These are phyloP conservation scores for Xenotilapia caudafasciata DNA, from an alignment of 2,113 vertebrate species.

Conservation along the genomic window DNA sequence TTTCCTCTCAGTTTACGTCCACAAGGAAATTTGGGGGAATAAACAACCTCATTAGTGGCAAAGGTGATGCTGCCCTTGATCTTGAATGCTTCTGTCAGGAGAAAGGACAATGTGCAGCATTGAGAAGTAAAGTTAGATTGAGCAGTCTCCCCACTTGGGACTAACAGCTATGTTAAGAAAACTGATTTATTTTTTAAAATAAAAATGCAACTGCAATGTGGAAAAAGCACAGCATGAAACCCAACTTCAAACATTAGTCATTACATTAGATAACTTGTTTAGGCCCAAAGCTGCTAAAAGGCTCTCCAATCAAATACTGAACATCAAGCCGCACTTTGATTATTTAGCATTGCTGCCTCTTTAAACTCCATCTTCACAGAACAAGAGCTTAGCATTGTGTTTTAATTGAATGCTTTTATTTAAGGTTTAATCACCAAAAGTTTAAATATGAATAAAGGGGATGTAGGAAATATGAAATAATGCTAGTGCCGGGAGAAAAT, in stretches of 20 bases:
- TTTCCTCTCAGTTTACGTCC: slow-evolving; percentile 31
- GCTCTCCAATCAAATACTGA: background rate
- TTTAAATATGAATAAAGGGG: background rate
- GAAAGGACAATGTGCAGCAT: slow-evolving; percentile 29
- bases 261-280: background rate
- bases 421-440: background rate
- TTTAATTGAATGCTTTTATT: background rate
- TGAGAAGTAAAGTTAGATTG: slow-evolving; percentile 27
- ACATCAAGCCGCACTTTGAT: background rate
- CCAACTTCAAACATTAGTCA: background rate
- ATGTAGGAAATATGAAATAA: background rate
- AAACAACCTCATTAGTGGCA: slow-evolving; percentile 61
- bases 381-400: background rate
- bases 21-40: slow-evolving; percentile 59
- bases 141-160: background rate
- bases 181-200: background rate
- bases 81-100: slow-evolving; percentile 33
- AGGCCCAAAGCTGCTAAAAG: background rate
- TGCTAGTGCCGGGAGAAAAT: background rate
- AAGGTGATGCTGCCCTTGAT: slow-evolving; percentile 64
- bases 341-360: background rate
- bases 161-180: slow-evolving; percentile 1
- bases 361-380: background rate
- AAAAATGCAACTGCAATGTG: background rate
- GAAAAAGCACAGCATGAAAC: background rate